phyloP scores from a whole-genome alignment of 2,797 vertebrate genomes.

The Coregonus suidteri region DNA sequence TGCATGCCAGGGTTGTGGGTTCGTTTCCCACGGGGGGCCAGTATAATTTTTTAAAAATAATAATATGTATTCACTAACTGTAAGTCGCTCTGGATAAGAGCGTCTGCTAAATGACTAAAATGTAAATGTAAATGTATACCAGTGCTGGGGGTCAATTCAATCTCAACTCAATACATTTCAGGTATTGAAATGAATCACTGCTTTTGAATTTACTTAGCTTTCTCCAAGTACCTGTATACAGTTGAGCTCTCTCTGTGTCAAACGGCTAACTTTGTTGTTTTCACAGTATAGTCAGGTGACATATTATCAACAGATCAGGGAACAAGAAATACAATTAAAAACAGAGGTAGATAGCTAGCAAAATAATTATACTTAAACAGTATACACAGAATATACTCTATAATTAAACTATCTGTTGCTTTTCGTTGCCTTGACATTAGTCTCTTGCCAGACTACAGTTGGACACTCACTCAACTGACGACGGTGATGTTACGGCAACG shows the following conservation, averaged over 20 bases:
- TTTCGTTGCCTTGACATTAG: not conserved
- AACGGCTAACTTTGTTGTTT: not conserved
- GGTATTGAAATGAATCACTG: not conserved
- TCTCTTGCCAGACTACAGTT: not conserved
- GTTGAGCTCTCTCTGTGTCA: not conserved
- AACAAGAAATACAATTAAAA: not conserved
- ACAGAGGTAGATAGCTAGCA: not conserved
- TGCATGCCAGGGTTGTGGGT: too few relatives aligned
- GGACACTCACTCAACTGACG: not conserved
- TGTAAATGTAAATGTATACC: too few relatives aligned
- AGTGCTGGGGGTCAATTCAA: not conserved
- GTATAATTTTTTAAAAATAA: too few relatives aligned
- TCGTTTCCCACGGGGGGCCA: too few relatives aligned
- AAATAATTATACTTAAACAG: not conserved
- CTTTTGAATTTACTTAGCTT: not conserved
- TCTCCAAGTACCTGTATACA: not conserved
- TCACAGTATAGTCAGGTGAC: not conserved
- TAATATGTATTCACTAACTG: too few relatives aligned
- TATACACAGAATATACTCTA: not conserved
- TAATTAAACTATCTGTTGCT: not conserved
- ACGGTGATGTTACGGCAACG: not conserved
- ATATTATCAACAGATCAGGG: not conserved
- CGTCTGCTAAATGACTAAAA: too few relatives aligned
- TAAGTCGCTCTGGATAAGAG: too few relatives aligned
- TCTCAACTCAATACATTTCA: not conserved